Conservation (phyloP, 2,113 vertebrate genomes). For the Semnornis frantzii region DNA sequence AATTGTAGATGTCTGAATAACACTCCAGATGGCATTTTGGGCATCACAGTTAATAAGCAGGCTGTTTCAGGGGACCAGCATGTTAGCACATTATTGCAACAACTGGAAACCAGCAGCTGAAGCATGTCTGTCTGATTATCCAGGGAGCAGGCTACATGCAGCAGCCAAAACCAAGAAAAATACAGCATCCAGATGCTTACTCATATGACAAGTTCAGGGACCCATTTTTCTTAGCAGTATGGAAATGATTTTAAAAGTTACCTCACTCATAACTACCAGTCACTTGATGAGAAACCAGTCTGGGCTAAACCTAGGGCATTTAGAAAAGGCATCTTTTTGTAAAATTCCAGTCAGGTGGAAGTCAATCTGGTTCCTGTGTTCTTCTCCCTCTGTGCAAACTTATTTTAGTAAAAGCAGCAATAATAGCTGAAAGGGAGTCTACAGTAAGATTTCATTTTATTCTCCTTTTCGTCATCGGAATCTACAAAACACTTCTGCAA, state of each 20-base stretch:
- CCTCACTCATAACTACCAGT: neutral
- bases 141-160: neutral
- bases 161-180: neutral
- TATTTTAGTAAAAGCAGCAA: neutral
- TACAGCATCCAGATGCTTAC: neutral
- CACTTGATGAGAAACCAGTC: neutral
- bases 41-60: constrained; percentile 34
- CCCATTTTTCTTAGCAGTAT: neutral
- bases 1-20: constrained; percentile 31
- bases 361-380: neutral
- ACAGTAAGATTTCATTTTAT: neutral
- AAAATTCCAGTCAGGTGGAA: neutral
- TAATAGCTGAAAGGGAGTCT: neutral
- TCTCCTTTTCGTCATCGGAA: neutral
- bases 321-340: neutral
- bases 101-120: constrained; percentile 35
- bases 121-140: constrained; percentile 8
- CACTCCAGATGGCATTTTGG: constrained; percentile 47
- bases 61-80: constrained; percentile 28
- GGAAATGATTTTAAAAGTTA: neutral
- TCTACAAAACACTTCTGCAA: neutral
- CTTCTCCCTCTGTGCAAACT: neutral
- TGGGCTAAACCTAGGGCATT: neutral
- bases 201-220: neutral
- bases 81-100: constrained; percentile 36